A percentile compares a stretch with the other conserved stretches of the same genome.
These are phyloP conservation scores for Druon quercuslanigerum DNA, from an alignment of 1,140 invertebrate genomes.

Conservation along the genomic window DNA sequence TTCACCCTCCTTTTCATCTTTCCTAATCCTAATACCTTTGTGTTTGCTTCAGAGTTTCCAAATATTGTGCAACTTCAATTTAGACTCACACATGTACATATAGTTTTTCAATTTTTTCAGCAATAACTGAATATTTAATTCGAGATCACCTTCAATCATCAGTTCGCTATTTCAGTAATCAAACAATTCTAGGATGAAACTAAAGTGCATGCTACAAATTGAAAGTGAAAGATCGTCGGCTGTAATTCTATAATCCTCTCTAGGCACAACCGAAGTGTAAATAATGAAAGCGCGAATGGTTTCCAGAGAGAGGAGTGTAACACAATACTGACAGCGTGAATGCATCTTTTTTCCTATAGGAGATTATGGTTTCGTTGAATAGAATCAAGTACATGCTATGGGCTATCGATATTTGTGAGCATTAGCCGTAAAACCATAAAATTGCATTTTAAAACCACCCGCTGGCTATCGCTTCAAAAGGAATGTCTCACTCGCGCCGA, in stretches of 20 bases:
- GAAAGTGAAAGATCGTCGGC: background rate
- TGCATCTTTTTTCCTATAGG: background rate
- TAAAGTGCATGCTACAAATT: background rate
- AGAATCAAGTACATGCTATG: too few species aligned
- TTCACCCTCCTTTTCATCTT: background rate
- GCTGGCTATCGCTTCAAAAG: conserved; percentile 8
- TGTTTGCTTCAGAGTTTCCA: background rate
- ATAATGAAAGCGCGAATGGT: background rate
- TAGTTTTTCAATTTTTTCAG: background rate
- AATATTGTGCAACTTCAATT: conserved; percentile 1
- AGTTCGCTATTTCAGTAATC: too few species aligned
- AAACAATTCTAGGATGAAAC: too few species aligned
- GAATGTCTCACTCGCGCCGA: conserved; percentile 20
- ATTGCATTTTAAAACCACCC: conserved; percentile 11
- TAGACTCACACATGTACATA: background rate
- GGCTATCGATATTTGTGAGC: background rate
- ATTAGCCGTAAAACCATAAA: conserved; percentile 4
- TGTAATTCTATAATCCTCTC: conserved; percentile 1
- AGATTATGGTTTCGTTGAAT: background rate
- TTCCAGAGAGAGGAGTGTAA: background rate
- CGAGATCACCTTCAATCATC: too few species aligned
- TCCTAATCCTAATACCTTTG: background rate
- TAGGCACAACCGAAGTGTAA: background rate
- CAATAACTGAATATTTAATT: too few species aligned
- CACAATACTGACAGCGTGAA: background rate